Percentiles rank a stretch among this genome's conserved stretches.
phyloP scores from a whole-genome alignment of 2,797 vertebrate species.

The Manis pentadactyla region DNA sequence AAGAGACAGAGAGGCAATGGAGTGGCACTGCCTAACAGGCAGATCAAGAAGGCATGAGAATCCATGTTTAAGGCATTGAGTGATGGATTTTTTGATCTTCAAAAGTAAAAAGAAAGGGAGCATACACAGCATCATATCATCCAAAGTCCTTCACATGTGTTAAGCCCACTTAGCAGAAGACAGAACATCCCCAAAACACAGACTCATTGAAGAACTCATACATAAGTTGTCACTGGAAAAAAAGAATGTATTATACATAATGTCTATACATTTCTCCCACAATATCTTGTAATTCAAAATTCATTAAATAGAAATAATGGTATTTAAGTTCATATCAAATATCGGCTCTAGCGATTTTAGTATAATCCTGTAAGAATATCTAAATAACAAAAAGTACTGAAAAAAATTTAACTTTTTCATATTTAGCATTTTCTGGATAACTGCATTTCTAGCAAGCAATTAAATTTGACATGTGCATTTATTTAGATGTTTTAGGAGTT shows the following conservation, averaged over 20 bases:
- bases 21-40: background rate
- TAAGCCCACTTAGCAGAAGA: background rate
- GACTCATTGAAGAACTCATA: background rate
- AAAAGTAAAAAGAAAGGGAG: conserved; percentile 4
- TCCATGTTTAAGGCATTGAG: background rate
- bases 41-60: background rate
- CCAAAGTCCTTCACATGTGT: background rate
- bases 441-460: background rate
- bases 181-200: background rate
- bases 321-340: background rate
- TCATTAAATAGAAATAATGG: background rate
- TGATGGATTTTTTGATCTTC: conserved; percentile 18
- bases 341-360: background rate
- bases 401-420: background rate
- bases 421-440: conserved; percentile 34
- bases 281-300: background rate
- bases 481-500: conserved; percentile 42
- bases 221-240: conserved; percentile 6
- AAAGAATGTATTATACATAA: background rate
- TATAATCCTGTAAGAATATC: background rate
- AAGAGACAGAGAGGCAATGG: background rate
- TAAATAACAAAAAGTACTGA: background rate
- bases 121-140: background rate
- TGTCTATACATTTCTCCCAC: background rate
- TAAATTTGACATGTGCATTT: conserved; percentile 40